Percentiles rank a stretch among this genome's conserved stretches.
Evolutionary conservation across 2,797 vertebrate species (phyloP).

Genomic region (Neosilurus mollespiculum): DNA sequence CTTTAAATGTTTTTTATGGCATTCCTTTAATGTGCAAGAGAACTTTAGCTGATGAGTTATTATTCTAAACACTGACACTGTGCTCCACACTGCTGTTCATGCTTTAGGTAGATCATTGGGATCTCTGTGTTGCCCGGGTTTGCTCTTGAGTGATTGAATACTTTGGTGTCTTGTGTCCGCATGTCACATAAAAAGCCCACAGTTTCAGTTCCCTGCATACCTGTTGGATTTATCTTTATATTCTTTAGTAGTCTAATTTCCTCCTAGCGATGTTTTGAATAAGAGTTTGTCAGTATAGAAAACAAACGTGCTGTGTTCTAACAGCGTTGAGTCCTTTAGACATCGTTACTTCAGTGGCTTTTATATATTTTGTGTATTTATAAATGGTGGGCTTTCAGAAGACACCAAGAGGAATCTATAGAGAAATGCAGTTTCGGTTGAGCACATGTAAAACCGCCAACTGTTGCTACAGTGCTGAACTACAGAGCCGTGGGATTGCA

Average conservation of each 20-base stretch:
- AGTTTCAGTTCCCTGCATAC: background rate
- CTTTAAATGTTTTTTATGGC: background rate
- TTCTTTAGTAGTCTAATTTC: background rate
- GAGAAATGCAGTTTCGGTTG: background rate
- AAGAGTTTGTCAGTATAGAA: background rate
- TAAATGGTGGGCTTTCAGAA: too few species aligned
- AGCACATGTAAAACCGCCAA: background rate
- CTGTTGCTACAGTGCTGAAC: background rate
- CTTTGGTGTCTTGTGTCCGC: constrained; percentile 2
- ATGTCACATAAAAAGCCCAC: background rate
- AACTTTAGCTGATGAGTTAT: background rate
- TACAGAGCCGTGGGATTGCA: too few species aligned
- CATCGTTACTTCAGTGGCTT: background rate
- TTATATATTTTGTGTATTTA: background rate
- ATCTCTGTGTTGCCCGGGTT: background rate
- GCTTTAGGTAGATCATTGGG: background rate
- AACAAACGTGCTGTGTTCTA: background rate
- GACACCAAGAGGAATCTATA: background rate
- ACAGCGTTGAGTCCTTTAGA: background rate
- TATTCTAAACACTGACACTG: background rate
- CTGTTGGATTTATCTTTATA: background rate
- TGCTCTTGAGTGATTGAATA: background rate
- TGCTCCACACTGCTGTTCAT: background rate
- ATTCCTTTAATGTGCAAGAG: background rate
- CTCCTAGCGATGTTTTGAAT: background rate